These are phyloP conservation scores for Centrocercus urophasianus DNA, from an alignment of 2,113 vertebrate species.

Conservation along the genomic window DNA sequence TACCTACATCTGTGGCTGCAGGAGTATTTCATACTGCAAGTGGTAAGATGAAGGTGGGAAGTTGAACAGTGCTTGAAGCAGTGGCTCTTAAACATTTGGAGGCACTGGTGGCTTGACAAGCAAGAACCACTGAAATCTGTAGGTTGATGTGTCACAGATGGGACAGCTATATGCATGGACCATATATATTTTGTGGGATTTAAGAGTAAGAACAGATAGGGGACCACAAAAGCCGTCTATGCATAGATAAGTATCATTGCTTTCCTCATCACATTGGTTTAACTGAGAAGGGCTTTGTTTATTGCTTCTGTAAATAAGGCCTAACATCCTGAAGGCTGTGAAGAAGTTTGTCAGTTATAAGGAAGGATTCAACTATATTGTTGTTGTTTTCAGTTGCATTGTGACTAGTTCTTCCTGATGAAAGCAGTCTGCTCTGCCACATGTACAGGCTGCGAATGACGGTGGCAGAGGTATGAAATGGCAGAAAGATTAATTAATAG, in stretches of 20 bases:
- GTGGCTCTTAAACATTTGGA: neutral
- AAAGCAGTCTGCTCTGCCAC: neutral
- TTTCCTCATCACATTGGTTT: neutral
- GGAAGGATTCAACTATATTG: neutral
- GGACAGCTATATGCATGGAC: neutral
- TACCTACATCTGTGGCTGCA: neutral
- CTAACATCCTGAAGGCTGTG: neutral
- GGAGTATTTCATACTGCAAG: neutral
- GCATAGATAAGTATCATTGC: fast-evolving
- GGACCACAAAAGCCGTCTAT: fast-evolving
- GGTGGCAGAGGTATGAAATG: neutral
- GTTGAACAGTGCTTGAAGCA: neutral
- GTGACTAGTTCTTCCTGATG: neutral
- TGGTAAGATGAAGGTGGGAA: neutral
- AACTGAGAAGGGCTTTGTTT: neutral
- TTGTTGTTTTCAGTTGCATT: neutral
- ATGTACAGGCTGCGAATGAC: neutral
- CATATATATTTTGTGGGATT: neutral
- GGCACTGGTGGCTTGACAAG: neutral
- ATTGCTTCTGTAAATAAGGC: neutral
- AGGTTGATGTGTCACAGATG: neutral
- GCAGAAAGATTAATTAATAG: neutral
- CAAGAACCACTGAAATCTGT: neutral
- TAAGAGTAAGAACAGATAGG: neutral
- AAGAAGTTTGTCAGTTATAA: neutral